Base-by-base conservation (phyloP, 2,113 vertebrate species). In the Anoura caudifer region DNA sequence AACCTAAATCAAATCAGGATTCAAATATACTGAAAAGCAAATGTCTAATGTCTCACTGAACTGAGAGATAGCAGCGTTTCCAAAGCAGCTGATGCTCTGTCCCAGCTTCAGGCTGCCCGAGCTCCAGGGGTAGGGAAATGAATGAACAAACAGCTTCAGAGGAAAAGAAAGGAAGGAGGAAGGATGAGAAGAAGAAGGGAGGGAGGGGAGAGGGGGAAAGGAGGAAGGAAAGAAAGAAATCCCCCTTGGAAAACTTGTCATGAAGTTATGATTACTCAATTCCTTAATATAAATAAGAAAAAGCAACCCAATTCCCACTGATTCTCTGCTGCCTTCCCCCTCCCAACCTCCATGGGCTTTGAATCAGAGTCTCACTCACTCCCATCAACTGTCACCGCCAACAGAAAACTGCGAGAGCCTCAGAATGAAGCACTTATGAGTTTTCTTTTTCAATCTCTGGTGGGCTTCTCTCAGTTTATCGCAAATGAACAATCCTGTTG, bases 391-490 rank as follows among this genome's bases (percentile, higher is more conserved):
- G 98, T 98, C 98, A 97, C 97, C 98, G 98, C 98, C 98, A 96
- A 91, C 0, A 96, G 98, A 95, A 96, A 84, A 96, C 43, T 72
- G 56, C 95, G 93, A 98, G 97, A 97, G 97, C 92, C 97, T 98
- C 96, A 87, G 97, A 98, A 98, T 96, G 97, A 97, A 98, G 98
- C 98, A 97, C 98, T 98, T 97, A 95, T 22, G 98, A 98, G 98
- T 98, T 98, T 98, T 98, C 98, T 96, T 98, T 98, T 97, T 85
- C 98, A 97, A 92, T 98, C 98, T 98, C 98, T 97, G 88, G 97
- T 98, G 98, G 98, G 98, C 97, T 98, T 98, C 98, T 98, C 98
- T 98, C 97, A 87, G 98, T 98, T 98, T 98, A 98, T 98, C 98
- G 90, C 98, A 98, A 98, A 98, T 97, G 98, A 98, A 98, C 98